Percentiles rank a stretch among this genome's conserved stretches.
These are phyloP conservation scores for Criorhina ranunculi DNA, from an alignment of 2,888 invertebrate genomes.

Conservation along the genomic window DNA sequence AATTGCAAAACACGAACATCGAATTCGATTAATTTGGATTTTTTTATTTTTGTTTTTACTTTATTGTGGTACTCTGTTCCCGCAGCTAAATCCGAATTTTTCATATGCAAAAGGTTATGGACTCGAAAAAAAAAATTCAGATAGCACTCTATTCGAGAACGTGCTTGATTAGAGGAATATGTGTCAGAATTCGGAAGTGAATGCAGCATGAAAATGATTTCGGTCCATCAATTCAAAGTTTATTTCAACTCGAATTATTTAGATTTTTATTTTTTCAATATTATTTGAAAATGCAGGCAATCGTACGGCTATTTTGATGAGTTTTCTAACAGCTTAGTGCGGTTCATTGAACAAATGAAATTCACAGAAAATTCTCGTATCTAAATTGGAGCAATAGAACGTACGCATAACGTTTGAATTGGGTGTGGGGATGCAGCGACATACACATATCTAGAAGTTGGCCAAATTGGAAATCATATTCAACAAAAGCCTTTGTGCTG, in stretches of 20 bases:
- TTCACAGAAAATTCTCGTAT: background rate
- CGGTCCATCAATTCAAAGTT: slow-evolving; percentile 3
- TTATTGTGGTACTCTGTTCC: background rate
- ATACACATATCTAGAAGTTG: too few species aligned
- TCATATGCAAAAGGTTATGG: background rate
- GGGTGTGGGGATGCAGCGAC: background rate
- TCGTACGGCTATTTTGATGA: background rate
- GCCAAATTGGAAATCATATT: slow-evolving; percentile 7
- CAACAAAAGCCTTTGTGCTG: background rate
- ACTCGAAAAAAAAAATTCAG: background rate
- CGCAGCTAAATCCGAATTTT: background rate
- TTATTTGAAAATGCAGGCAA: background rate
- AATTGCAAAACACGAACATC: slow-evolving; percentile 30
- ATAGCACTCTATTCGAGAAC: background rate
- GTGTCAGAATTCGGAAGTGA: slow-evolving; percentile 5
- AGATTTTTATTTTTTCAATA: background rate
- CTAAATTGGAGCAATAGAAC: background rate
- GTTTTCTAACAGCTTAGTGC: background rate
- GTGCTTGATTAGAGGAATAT: background rate
- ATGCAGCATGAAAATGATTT: slow-evolving; percentile 6
- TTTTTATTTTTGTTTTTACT: background rate
- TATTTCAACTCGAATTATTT: slow-evolving; percentile 2
- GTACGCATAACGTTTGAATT: background rate
- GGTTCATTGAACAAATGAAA: slow-evolving; percentile 3
- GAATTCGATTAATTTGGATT: slow-evolving; percentile 33